Conservation (phyloP, 2,797 vertebrate species). For the Pygocentrus nattereri region DNA sequence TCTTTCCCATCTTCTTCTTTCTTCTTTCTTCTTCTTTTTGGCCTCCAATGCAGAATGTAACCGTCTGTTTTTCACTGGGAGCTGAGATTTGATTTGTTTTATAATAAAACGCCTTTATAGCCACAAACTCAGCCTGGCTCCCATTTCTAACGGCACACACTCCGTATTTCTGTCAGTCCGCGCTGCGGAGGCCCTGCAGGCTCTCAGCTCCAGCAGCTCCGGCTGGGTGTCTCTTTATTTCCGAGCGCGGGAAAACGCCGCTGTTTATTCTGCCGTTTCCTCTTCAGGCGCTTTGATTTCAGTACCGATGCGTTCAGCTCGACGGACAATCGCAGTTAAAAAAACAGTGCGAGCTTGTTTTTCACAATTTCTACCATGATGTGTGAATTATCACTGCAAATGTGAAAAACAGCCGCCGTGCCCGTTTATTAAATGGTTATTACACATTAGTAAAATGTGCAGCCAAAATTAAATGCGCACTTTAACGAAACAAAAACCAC, state of each 20-base stretch:
- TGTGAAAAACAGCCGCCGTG: neutral
- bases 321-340: no score
- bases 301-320: no score
- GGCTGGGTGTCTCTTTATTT: slow-evolving; percentile 1
- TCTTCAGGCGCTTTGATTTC: neutral
- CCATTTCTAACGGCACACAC: neutral
- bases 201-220: neutral
- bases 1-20: neutral
- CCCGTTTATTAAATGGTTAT: neutral
- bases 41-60: neutral
- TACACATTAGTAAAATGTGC: neutral
- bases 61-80: no score
- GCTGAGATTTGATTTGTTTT: no score
- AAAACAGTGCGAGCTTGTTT: no score
- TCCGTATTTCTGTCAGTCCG: slow-evolving; percentile 7
- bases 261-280: neutral
- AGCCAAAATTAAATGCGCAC: neutral
- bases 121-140: no score
- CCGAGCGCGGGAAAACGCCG: neutral
- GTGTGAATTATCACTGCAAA: neutral
- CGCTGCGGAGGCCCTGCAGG: neutral
- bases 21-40: no score
- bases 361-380: no score
- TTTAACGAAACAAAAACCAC: neutral
- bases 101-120: no score